Conservation (phyloP, 2,888 invertebrate genomes). For the Nemurella pictetii region DNA sequence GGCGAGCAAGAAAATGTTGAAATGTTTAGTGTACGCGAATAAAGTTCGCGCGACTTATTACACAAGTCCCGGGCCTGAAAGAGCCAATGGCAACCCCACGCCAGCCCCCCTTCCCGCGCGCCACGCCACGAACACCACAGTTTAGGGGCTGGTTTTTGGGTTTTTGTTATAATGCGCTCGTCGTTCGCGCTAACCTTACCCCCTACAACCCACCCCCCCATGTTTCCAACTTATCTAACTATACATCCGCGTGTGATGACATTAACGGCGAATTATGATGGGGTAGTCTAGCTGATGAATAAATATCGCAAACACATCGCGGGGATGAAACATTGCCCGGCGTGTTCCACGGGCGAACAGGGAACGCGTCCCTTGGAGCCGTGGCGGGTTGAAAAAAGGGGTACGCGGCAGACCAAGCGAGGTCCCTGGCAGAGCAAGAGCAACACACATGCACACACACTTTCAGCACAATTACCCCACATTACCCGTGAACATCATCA, state of each 20-base stretch:
- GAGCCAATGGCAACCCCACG: not conserved
- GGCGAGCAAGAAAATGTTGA: constrained; percentile 25
- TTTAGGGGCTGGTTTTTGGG: constrained; percentile 11
- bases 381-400: not conserved
- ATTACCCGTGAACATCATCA: constrained; percentile 8
- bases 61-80: not conserved
- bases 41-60: constrained; percentile 18
- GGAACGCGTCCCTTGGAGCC: too few relatives aligned
- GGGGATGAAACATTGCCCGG: not conserved
- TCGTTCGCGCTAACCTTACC: not conserved
- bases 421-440: not conserved
- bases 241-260: constrained; percentile 11
- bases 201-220: not conserved
- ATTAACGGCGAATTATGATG: constrained; percentile 27
- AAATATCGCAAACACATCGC: constrained; percentile 14
- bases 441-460: not conserved
- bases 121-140: not conserved
- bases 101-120: not conserved
- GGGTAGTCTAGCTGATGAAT: constrained; percentile 13
- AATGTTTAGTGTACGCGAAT: constrained; percentile 23
- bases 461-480: constrained; percentile 4
- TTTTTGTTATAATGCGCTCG: constrained; percentile 13
- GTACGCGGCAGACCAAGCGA: not conserved
- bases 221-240: constrained; percentile 18
- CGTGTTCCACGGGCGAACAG: not conserved